Percentiles rank a stretch among this genome's conserved stretches.
phyloP scores from a whole-genome alignment of 2,113 vertebrate species.

The Suricata suricatta region DNA sequence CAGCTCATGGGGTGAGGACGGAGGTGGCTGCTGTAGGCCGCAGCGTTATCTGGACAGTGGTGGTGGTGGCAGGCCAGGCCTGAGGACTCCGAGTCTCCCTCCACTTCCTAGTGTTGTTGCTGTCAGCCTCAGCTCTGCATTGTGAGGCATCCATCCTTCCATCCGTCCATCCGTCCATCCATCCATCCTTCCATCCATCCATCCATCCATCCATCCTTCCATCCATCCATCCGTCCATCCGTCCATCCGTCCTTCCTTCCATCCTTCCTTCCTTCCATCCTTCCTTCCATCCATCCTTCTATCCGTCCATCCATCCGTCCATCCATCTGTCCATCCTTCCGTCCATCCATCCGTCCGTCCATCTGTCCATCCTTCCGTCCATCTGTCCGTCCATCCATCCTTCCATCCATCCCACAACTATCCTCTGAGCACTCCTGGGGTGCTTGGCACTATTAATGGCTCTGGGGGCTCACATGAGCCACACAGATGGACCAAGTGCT shows the following conservation, averaged over 20 bases:
- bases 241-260: no score
- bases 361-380: no score
- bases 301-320: no score
- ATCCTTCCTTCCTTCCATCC: no score
- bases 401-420: background rate
- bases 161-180: rapidly evolving
- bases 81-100: background rate
- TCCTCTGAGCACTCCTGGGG: background rate
- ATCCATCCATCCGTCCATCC: no score
- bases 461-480: background rate
- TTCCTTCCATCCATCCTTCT: no score
- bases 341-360: no score
- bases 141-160: background rate
- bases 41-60: background rate
- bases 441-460: background rate
- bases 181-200: background rate
- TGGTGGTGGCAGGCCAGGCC: no score
- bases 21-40: background rate
- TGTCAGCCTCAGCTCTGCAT: background rate
- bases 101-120: background rate
- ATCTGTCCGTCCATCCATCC: background rate
- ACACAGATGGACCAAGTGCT: background rate
- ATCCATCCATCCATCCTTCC: no score
- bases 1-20: background rate
- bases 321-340: no score